A percentile compares a stretch with the other conserved stretches of the same genome.
Conservation (phyloP, 2,888 invertebrate genomes). For the Aquatica leii region DNA sequence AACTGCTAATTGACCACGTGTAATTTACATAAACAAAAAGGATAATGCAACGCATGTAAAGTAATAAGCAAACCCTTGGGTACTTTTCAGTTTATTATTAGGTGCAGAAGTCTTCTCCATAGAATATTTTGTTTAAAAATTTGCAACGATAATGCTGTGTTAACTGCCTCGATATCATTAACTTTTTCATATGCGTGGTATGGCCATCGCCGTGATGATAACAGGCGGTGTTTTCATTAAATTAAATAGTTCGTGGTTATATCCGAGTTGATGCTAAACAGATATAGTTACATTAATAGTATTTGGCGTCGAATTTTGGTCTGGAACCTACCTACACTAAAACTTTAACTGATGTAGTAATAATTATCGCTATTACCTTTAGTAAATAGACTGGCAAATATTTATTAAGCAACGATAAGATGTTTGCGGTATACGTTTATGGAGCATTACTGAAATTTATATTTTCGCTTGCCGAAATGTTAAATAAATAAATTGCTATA, state of each 20-base stretch:
- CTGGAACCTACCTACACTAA: no score
- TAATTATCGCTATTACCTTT: background rate
- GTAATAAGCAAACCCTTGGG: slow-evolving; percentile 11
- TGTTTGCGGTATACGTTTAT: no score
- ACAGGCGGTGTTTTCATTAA: slow-evolving; percentile 24
- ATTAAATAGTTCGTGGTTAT: slow-evolving; percentile 25
- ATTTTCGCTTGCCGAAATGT: no score
- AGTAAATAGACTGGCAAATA: no score
- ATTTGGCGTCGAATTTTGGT: background rate
- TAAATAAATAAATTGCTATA: no score
- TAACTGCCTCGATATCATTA: slow-evolving; percentile 34
- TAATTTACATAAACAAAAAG: slow-evolving; percentile 4
- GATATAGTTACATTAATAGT: slow-evolving; percentile 18
- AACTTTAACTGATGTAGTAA: background rate
- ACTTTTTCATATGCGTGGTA: slow-evolving; percentile 15
- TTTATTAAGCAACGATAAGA: no score
- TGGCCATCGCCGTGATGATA: slow-evolving; percentile 20
- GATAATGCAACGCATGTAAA: slow-evolving; percentile 18
- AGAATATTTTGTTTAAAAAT: slow-evolving; percentile 27
- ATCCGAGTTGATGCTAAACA: slow-evolving; percentile 1
- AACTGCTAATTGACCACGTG: no score
- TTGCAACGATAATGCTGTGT: slow-evolving; percentile 16
- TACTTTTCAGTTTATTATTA: slow-evolving; percentile 30
- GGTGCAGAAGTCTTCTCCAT: slow-evolving; percentile 29
- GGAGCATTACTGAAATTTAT: no score